Evolutionary conservation across 1,140 invertebrate genomes (phyloP), one percentile per base, ranked within the genome.

Genomic region (Tetramorium parvispinum): DNA sequence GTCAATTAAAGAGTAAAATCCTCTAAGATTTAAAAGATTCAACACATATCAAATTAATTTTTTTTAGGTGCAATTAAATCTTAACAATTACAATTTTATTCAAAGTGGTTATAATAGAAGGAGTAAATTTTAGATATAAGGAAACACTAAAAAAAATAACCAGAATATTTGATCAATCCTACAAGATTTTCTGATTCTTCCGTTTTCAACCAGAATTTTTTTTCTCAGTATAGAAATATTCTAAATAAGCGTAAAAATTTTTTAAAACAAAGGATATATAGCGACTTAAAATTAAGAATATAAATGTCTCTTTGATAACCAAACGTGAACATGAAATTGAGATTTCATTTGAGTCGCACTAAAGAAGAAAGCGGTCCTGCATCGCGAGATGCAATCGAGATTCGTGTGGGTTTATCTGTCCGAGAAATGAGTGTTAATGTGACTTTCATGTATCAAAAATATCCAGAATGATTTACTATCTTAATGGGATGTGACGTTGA

Each of bases 401-500:
- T 63, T 77, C 27, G 21, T 5, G 32, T 7, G 27, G 37, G 85
- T 87, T 90, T 90, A 89, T 89, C 59, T 32, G 75, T 37, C 49
- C 21, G 63, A 81, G 63, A 81, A 79, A 89, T 37, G 77, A 85
- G 46, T 59, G 86, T 40, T 91, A 89, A 91, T 91, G 89, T 55
- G 83, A 88, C 46, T 91, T 91, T 89, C 89, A 73, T 89, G 86
- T 89, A 86, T 18, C 32, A 65, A 46, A 13, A 53, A 59, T 43
- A 27, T 49, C 13, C 24, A 11, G 32, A 53, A 57, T 82, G 82
- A 91, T 89, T 91, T 86, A 79, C 46, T 86, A 88, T 89, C 89
- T 91, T 90, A 89, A 89, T 88, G 66, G 76, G 71, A 85, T 71
- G 78, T 53, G 86, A 88, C 79, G 78, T 75, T 57, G 77, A 86